Evolutionary conservation across 2,113 vertebrate genomes (phyloP).

Genomic region (Chlorodrepanis virens): DNA sequence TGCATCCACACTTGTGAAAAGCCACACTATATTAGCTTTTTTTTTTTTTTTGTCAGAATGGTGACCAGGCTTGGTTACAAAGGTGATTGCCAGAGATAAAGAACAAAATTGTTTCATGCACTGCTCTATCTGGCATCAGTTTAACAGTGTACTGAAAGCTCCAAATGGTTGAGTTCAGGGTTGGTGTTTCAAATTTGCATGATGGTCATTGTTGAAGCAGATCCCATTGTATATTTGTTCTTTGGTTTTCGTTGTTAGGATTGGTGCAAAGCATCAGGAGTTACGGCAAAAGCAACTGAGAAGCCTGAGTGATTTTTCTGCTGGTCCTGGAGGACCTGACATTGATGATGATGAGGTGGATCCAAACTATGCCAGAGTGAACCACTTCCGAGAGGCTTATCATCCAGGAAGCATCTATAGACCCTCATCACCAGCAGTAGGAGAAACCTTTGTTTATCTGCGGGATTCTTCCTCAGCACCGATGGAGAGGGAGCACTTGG

Average conservation of each 20-base stretch:
- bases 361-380: conserved; percentile 94
- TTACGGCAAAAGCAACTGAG: conserved; percentile 80
- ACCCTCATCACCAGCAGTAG: conserved; percentile 61
- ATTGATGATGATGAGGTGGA: conserved; percentile 93
- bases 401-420: conserved; percentile 70
- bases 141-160: neutral
- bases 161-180: neutral
- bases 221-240: neutral
- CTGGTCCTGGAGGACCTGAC: conserved; percentile 68
- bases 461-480: conserved; percentile 65
- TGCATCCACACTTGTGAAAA: neutral
- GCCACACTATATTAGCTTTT: neutral
- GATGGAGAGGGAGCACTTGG: conserved; percentile 83
- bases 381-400: conserved; percentile 83
- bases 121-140: neutral
- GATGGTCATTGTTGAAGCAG: neutral
- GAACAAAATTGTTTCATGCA: neutral
- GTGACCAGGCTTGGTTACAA: neutral
- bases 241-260: conserved; percentile 73
- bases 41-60: neutral
- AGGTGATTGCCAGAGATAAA: neutral
- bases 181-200: neutral
- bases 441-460: conserved; percentile 56
- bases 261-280: conserved; percentile 88
- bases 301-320: conserved; percentile 68